Evolutionary conservation across 2,113 vertebrate species (phyloP).

Genomic region (Erpornis zantholeuca): DNA sequence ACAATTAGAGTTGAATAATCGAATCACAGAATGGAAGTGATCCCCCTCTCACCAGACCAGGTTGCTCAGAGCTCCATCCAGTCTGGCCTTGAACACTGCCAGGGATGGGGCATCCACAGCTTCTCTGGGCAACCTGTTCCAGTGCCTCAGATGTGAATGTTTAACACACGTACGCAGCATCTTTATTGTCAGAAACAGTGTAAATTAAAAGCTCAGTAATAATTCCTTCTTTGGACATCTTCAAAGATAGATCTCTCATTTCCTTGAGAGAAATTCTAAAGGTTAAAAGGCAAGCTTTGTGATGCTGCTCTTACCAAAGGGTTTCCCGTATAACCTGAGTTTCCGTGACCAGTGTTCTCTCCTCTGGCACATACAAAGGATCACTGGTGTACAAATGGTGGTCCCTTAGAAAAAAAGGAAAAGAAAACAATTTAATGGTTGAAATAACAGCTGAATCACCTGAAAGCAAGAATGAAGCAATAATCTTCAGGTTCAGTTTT

Average conservation of each 20-base stretch:
- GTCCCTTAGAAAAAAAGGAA: conserved; percentile 78
- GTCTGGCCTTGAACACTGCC: neutral
- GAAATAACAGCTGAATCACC: neutral
- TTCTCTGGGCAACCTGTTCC: neutral
- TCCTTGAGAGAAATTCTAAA: neutral
- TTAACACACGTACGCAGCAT: neutral
- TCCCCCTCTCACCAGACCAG: neutral
- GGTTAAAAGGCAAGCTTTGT: neutral
- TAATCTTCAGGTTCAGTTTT: neutral
- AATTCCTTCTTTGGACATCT: neutral
- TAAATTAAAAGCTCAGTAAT: neutral
- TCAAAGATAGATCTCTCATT: neutral
- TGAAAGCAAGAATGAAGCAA: neutral
- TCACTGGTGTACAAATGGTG: conserved; percentile 92
- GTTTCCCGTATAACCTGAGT: conserved; percentile 95
- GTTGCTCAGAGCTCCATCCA: neutral
- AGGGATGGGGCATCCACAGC: neutral
- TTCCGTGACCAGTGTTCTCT: conserved; percentile 90
- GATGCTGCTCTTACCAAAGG: conserved; percentile 83
- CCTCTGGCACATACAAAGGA: conserved; percentile 88
- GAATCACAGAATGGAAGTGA: neutral
- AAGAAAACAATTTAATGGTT: neutral
- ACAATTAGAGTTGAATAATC: neutral
- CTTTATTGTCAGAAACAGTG: neutral
- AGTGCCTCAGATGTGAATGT: neutral